Base-by-base conservation (phyloP, 1,140 invertebrate genomes). In the Ceratosolen fusciceps region DNA sequence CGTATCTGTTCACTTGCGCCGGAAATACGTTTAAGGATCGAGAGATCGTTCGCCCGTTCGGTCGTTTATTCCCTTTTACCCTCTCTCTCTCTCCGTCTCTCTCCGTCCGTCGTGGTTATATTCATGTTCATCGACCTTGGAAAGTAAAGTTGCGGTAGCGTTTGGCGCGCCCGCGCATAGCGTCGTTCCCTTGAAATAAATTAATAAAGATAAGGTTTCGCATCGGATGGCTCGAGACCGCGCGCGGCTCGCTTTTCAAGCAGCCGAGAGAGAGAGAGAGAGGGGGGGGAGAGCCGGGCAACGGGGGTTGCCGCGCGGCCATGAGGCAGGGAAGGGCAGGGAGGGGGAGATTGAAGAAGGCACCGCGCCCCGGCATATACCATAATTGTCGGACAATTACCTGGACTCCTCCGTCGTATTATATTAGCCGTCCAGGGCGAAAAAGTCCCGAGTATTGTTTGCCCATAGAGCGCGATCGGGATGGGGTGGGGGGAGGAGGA, bases 351-450 rank as follows among this genome's bases (percentile, higher is more conserved):
- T n/a, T 9, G 16, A 9, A 29, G 26, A 34, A 49, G 73, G n/a
- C 37, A 60, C 43, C 58, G 74, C 14, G 58, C 43, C 58, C 60
- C 14, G 58, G 34, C 21, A 26, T 54, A 75, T 70, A 75, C 78
- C 79, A 62, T 80, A 86, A 87, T 86, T 86, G 85, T 82, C 81
- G 47, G 80, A 83, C 86, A 87, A 88, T 87, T 88, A 88, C 84
- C 82, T 79, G n/a, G n/a, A n/a, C 70, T 52, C 82, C 83, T 82
- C 62, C 58, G 37, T 56, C 52, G 79, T 75, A 71, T n/a, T n/a
- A n/a, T 84, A 85, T 85, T 86, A 87, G 85, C n/a, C n/a, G n/a
- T 86, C 83, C 81, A 84, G 83, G 85, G 84, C 82, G 85, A 86
- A 86, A 84, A 86, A 83, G 81, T 83, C 82, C 82, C 78, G 75